Percentiles rank a stretch among this genome's conserved stretches.
These are phyloP conservation scores for Medauroidea extradentata DNA, from an alignment of 1,140 invertebrate species.

Conservation along the genomic window DNA sequence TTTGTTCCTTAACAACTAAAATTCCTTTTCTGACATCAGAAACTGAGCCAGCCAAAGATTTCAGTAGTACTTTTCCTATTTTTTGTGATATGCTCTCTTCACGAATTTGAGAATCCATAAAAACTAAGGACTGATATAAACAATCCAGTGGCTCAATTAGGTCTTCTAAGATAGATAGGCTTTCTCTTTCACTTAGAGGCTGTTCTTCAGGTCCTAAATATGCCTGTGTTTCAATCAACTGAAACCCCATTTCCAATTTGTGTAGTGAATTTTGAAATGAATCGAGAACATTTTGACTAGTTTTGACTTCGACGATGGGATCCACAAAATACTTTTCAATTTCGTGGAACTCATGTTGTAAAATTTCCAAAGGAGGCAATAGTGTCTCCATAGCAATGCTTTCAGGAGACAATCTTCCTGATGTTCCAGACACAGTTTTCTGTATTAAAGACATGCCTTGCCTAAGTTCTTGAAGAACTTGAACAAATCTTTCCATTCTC, in stretches of 20 bases:
- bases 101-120: constrained; percentile 17
- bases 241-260: constrained; percentile 46
- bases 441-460: too few species aligned
- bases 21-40: constrained; percentile 20
- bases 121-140: constrained; percentile 16
- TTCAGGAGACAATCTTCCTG: background rate
- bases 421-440: constrained; percentile 23
- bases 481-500: constrained; percentile 42
- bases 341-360: background rate
- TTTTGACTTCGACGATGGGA: constrained; percentile 38
- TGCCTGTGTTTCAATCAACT: constrained; percentile 34
- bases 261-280: constrained; percentile 46
- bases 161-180: constrained; percentile 1
- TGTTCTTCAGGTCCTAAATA: background rate
- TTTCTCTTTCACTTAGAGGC: background rate
- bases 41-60: constrained; percentile 25
- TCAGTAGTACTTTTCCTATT: constrained; percentile 17
- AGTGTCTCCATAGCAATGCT: background rate
- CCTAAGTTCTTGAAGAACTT: constrained; percentile 33
- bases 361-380: background rate
- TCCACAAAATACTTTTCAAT: constrained; percentile 38
- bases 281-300: constrained; percentile 47
- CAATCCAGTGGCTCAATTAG: constrained; percentile 11
- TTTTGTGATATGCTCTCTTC: constrained; percentile 6
- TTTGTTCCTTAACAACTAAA: constrained; percentile 20